phyloP scores from a whole-genome alignment of 2,113 vertebrate species.

The Ondatra zibethicus region DNA sequence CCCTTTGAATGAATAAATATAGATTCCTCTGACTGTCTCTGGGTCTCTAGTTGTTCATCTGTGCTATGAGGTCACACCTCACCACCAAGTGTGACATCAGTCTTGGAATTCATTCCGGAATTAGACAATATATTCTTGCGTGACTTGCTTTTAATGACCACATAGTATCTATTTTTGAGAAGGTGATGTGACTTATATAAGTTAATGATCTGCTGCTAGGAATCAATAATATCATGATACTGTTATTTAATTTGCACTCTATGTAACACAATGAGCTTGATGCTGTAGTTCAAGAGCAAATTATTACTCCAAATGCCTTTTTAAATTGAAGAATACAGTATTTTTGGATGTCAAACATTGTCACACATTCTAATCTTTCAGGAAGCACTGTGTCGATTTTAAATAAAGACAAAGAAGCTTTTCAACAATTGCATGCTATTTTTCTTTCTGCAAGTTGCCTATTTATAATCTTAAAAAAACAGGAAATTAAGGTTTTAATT shows the following conservation, averaged over 20 bases:
- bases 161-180: not conserved
- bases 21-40: not conserved
- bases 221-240: not conserved
- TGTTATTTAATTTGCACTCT: not conserved
- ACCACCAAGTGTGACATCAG: not conserved
- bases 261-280: not conserved
- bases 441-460: not conserved
- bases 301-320: not conserved
- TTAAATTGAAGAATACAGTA: not conserved
- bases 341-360: not conserved
- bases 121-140: not conserved
- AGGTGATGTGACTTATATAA: not conserved
- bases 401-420: not conserved
- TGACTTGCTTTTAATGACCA: not conserved
- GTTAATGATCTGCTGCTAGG: not conserved
- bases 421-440: not conserved
- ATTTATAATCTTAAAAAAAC: not conserved
- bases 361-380: not conserved
- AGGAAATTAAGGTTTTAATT: not conserved
- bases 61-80: not conserved
- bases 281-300: not conserved
- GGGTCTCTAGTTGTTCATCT: not conserved
- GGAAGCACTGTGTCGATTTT: not conserved
- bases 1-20: not conserved
- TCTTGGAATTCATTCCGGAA: not conserved